Percentiles rank a stretch among this genome's conserved stretches.
phyloP scores from a whole-genome alignment of 1,140 invertebrate species.

The Trichonephila inaurata region DNA sequence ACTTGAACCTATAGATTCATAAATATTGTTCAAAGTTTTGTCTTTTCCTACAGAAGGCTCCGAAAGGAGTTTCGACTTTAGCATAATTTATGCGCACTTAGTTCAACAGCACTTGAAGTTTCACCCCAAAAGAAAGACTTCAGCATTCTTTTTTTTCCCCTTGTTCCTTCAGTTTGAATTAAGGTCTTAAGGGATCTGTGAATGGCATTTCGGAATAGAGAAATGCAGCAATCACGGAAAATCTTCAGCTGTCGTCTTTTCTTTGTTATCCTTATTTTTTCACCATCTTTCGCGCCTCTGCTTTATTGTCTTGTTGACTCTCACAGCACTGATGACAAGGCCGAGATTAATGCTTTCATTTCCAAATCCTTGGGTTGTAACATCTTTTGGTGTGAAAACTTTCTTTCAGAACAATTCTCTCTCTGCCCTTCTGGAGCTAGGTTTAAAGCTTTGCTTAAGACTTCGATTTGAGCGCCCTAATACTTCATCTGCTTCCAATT shows the following conservation, averaged over 20 bases:
- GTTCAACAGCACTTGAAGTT: slow-evolving; percentile 70
- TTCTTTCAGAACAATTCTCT: not conserved
- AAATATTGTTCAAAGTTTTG: slow-evolving; percentile 69
- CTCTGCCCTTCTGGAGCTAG: not conserved
- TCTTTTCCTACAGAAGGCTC: slow-evolving; percentile 15
- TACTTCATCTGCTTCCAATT: too few species aligned
- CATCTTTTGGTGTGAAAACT: slow-evolving; percentile 9
- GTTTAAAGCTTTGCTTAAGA: not conserved
- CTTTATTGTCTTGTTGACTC: slow-evolving; percentile 53
- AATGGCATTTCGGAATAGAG: slow-evolving; percentile 60
- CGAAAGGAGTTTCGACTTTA: slow-evolving; percentile 54
- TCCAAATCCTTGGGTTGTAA: slow-evolving; percentile 22
- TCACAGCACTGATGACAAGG: slow-evolving; percentile 45
- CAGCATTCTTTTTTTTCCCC: not conserved
- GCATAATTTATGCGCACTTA: slow-evolving; percentile 72
- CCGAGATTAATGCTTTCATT: slow-evolving; percentile 65
- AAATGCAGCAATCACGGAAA: slow-evolving; percentile 67
- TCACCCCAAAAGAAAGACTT: slow-evolving; percentile 46
- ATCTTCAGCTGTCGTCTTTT: slow-evolving; percentile 58
- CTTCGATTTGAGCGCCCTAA: not conserved
- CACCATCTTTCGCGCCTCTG: not conserved
- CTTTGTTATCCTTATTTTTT: not conserved
- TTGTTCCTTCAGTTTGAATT: slow-evolving; percentile 52
- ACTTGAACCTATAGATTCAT: slow-evolving; percentile 52
- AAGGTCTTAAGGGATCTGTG: slow-evolving; percentile 68